phyloP scores from a whole-genome alignment of 2,797 vertebrate species.

The Gorsachius magnificus region DNA sequence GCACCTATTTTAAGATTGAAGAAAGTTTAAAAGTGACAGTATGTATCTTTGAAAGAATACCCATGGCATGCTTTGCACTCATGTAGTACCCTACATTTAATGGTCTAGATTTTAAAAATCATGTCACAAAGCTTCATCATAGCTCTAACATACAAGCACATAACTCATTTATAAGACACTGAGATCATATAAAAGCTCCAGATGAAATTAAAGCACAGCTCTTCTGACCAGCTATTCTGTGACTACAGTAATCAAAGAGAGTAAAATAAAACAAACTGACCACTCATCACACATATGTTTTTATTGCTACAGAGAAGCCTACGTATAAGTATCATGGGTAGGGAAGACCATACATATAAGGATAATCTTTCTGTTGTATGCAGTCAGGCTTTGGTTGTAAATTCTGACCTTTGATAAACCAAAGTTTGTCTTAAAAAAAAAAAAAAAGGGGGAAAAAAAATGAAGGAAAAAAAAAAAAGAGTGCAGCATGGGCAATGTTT shows the following conservation, averaged over 20 bases:
- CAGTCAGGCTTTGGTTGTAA: neutral
- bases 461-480: too few relatives aligned
- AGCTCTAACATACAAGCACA: neutral
- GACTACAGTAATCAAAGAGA: neutral
- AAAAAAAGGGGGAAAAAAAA: neutral
- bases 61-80: neutral
- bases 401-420: neutral
- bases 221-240: neutral
- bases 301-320: neutral
- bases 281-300: neutral
- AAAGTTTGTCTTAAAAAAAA: neutral
- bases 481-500: neutral
- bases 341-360: neutral
- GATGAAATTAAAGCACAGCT: neutral
- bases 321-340: neutral
- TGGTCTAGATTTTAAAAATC: neutral
- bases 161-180: neutral
- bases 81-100: neutral
- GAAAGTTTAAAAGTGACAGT: neutral
- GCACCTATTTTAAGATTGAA: neutral
- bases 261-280: neutral
- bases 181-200: neutral
- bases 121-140: neutral
- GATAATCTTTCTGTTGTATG: neutral
- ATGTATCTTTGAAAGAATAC: neutral